Evolutionary conservation across 2,888 invertebrate species (phyloP), one percentile per base, ranked within the genome.

Genomic region (Eurytoma californica): DNA sequence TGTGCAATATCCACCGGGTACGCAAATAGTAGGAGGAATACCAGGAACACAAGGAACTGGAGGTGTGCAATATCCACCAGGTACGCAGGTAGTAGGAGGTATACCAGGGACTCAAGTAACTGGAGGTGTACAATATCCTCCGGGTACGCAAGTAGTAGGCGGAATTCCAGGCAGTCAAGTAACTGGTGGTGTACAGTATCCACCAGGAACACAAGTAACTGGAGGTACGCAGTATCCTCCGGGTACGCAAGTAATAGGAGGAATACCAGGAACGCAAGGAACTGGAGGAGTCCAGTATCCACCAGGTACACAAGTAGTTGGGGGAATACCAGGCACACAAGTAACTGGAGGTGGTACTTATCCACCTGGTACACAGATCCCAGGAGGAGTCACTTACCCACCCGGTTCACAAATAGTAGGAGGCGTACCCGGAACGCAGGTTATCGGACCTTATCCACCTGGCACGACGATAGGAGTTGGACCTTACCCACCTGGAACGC

Each of bases 391-490:
- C 12, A 9, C 3, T 0, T 57, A 73, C 14, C 20, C 57, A n/a
- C 58, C 74, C 0, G 74, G 74, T 39, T 58, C 55, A 0, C 69
- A 68, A 69, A 24, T 60, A 18, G 20, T 16, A n/a, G n/a, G n/a
- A 24, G 58, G 65, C n/a, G 13, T 14, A 30, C 28, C 61, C 28
- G 61, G 61, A 4, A 14, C 30, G 2, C 61, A n/a, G 30, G 14
- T 28, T 4, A 14, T 16, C 3, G 30, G 24, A 14, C 16, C 5
- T 28, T 61, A 61, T 3, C 61, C 14, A 14, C 83, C 83, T 18
- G 80, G 81, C 70, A 61, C 49, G 49, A 24, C 65, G 24, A 14
- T 75, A n/a, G 82, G 78, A 24, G 69, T 73, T 28, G 66, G 79
- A 76, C 77, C 76, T 63, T 66, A 47, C 20, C n/a, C 7, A 51